Percentiles rank a stretch among this genome's conserved stretches.
These are phyloP conservation scores for Drosophila varians DNA, from an alignment of 1,140 invertebrate genomes.

Conservation along the genomic window DNA sequence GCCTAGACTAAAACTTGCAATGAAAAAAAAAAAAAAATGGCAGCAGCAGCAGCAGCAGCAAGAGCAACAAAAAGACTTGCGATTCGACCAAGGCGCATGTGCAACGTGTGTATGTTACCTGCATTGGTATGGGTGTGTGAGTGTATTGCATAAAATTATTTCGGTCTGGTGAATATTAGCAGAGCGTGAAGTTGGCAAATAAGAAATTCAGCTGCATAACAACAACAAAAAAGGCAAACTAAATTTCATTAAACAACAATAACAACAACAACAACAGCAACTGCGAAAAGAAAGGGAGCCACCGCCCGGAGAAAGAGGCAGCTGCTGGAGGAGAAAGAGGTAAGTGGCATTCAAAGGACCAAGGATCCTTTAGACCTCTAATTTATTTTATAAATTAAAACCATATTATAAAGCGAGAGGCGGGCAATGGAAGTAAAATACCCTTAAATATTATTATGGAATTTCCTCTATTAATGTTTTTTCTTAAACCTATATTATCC, in stretches of 20 bases:
- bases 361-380: slow-evolving; percentile 5
- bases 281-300: background rate
- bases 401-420: background rate
- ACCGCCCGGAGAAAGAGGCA: slow-evolving; percentile 44
- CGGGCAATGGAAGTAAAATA: too few relatives aligned
- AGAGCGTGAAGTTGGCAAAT: slow-evolving; percentile 83
- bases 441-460: too few relatives aligned
- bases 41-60: slow-evolving; percentile 26
- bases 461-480: too few relatives aligned
- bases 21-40: slow-evolving; percentile 27
- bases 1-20: slow-evolving; percentile 25
- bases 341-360: slow-evolving; percentile 11
- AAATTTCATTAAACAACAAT: slow-evolving; percentile 75
- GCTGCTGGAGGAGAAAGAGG: slow-evolving; percentile 21
- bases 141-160: slow-evolving; percentile 83
- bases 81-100: slow-evolving; percentile 58
- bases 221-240: slow-evolving; percentile 53
- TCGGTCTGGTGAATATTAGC: slow-evolving; percentile 83
- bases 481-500: too few relatives aligned
- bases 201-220: slow-evolving; percentile 70
- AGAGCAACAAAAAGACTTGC: slow-evolving; percentile 41
- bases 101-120: slow-evolving; percentile 45
- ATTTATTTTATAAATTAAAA: background rate
- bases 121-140: slow-evolving; percentile 43
- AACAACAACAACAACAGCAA: slow-evolving; percentile 3